Percentiles rank a stretch among this genome's conserved stretches.
phyloP scores from a whole-genome alignment of 37 sponge, comb jelly and placozoan genomes.

The Aphrocallistes beatrix region DNA sequence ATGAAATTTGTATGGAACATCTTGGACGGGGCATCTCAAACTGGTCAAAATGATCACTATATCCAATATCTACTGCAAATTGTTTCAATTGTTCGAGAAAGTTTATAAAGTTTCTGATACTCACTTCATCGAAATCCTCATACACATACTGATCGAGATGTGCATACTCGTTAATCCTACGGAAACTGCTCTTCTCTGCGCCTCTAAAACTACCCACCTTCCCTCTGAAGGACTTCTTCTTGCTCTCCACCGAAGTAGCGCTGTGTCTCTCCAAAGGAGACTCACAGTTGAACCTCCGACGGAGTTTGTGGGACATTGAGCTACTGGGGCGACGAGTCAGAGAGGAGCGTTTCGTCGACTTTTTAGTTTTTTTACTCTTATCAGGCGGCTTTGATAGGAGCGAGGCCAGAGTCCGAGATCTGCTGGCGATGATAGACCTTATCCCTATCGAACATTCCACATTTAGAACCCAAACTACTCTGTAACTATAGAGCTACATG shows the following conservation, averaged over 20 bases:
- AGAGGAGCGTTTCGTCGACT: not conserved
- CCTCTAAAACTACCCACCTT: slow-evolving; percentile 3
- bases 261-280: not conserved
- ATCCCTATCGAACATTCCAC: slow-evolving; percentile 68
- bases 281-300: not conserved
- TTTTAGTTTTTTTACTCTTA: not conserved
- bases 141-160: not conserved
- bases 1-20: no score
- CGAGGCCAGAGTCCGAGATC: not conserved
- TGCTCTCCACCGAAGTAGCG: not conserved
- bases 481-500: not conserved
- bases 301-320: not conserved
- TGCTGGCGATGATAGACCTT: slow-evolving; percentile 62
- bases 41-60: no score
- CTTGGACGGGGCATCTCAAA: no score
- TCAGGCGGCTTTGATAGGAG: not conserved
- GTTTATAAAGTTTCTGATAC: no score
- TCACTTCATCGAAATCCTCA: slow-evolving; percentile 7
- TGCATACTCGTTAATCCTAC: not conserved
- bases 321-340: not conserved
- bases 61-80: no score
- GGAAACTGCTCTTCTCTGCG: not conserved
- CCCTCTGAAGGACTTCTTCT: not conserved
- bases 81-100: no score
- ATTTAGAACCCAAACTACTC: no score